phyloP scores from a whole-genome alignment of 2,888 invertebrate genomes.

The Pristionchus japonicus region DNA sequence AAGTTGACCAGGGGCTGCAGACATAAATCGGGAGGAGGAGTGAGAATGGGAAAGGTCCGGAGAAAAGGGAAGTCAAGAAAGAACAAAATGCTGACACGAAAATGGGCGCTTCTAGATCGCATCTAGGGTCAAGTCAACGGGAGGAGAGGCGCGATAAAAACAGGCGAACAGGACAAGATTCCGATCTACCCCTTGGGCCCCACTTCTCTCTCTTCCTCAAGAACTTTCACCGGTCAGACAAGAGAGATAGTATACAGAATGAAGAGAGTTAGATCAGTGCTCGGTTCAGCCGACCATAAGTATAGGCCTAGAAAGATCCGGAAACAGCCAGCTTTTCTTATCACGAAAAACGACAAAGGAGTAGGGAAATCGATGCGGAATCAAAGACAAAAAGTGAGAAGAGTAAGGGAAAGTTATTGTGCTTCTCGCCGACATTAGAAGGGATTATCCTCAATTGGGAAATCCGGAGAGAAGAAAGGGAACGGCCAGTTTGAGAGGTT shows the following conservation, averaged over 20 bases:
- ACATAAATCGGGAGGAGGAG: not conserved
- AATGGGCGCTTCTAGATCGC: not conserved
- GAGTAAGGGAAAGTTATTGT: slow-evolving; percentile 3
- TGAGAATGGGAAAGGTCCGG: not conserved
- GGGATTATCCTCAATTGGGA: slow-evolving; percentile 13
- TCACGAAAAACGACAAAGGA: not conserved
- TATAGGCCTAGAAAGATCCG: not conserved
- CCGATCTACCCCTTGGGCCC: not conserved
- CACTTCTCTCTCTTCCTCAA: not conserved
- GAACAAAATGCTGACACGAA: not conserved
- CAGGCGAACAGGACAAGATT: not conserved
- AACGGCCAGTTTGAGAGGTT: not conserved
- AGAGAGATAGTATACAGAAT: not conserved
- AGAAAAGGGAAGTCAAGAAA: not conserved
- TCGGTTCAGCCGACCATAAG: not conserved
- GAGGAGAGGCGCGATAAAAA: not conserved
- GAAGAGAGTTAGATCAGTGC: not conserved
- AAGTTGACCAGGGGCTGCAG: not conserved
- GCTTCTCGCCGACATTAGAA: not conserved
- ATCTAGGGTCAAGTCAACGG: not conserved
- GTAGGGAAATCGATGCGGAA: not conserved
- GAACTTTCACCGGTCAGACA: not conserved
- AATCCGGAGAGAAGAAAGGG: slow-evolving; percentile 16
- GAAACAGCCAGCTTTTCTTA: not conserved
- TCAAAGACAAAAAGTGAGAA: not conserved